These are phyloP conservation scores for Thyatira batis DNA, from an alignment of 2,888 invertebrate genomes.

Conservation along the genomic window DNA sequence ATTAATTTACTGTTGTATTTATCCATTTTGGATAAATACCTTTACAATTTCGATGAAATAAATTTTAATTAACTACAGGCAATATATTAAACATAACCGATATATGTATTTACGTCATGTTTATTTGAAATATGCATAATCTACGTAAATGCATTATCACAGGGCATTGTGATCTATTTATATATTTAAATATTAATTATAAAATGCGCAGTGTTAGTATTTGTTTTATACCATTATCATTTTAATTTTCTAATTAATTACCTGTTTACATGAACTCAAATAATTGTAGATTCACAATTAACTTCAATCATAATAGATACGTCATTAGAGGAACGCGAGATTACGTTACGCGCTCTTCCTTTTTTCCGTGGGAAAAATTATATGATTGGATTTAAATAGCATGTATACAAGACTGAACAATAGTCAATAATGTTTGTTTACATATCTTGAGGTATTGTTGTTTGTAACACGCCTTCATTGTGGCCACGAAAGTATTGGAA, in stretches of 20 bases:
- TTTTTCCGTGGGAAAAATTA: background rate
- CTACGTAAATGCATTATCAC: background rate
- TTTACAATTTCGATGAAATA: too few relatives aligned
- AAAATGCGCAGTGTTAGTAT: background rate
- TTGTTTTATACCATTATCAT: background rate
- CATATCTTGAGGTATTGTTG: background rate
- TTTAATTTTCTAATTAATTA: background rate
- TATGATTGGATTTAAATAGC: background rate
- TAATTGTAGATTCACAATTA: background rate
- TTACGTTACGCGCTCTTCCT: background rate
- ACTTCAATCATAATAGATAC: background rate
- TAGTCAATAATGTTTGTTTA: background rate
- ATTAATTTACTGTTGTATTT: too few relatives aligned
- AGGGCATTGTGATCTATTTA: background rate
- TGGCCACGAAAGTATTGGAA: background rate
- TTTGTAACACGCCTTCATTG: background rate
- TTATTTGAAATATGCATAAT: too few relatives aligned
- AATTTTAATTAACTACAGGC: too few relatives aligned
- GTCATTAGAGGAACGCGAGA: background rate
- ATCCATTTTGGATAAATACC: too few relatives aligned
- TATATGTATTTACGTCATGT: too few relatives aligned
- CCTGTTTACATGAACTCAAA: background rate
- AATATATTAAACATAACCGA: too few relatives aligned
- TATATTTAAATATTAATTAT: background rate
- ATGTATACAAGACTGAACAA: background rate